A percentile compares a stretch with the other conserved stretches of the same genome.
These are phyloP conservation scores for Pipistrellus kuhlii DNA, from an alignment of 2,797 vertebrate genomes.

Conservation along the genomic window DNA sequence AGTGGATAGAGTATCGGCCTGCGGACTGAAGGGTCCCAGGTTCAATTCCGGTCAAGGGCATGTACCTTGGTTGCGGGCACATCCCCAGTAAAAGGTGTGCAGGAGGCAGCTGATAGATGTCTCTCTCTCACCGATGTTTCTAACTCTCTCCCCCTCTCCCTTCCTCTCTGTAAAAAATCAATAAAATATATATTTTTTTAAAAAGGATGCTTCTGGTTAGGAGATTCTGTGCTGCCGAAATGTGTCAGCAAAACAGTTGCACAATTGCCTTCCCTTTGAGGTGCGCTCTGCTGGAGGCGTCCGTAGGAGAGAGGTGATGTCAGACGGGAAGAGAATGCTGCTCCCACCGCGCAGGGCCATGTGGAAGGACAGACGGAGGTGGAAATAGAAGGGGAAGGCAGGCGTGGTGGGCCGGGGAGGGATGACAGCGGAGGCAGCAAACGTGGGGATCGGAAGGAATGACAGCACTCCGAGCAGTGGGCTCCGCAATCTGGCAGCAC, in stretches of 20 bases:
- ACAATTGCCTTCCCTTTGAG: conserved; percentile 13
- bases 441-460: conserved; percentile 67
- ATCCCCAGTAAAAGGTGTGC: too few relatives aligned
- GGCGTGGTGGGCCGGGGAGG: conserved; percentile 65
- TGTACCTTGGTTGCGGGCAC: too few relatives aligned
- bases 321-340: conserved; percentile 7
- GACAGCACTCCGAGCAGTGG: conserved; percentile 77
- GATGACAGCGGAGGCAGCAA: conserved; percentile 65
- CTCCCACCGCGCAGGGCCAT: neutral
- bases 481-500: conserved; percentile 78
- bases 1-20: too few relatives aligned
- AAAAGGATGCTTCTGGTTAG: neutral
- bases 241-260: conserved; percentile 19
- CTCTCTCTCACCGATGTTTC: too few relatives aligned
- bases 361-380: conserved; percentile 60
- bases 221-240: neutral
- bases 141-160: too few relatives aligned
- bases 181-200: too few relatives aligned
- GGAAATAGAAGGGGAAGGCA: conserved; percentile 26
- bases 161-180: too few relatives aligned
- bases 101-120: too few relatives aligned
- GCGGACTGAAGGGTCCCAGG: too few relatives aligned
- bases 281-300: conserved; percentile 1
- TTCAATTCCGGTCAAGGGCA: too few relatives aligned
- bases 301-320: conserved; percentile 62